A percentile compares a stretch with the other conserved stretches of the same genome.
Evolutionary conservation across 2,888 invertebrate species (phyloP).

Genomic region (Amphipyra berbera): DNA sequence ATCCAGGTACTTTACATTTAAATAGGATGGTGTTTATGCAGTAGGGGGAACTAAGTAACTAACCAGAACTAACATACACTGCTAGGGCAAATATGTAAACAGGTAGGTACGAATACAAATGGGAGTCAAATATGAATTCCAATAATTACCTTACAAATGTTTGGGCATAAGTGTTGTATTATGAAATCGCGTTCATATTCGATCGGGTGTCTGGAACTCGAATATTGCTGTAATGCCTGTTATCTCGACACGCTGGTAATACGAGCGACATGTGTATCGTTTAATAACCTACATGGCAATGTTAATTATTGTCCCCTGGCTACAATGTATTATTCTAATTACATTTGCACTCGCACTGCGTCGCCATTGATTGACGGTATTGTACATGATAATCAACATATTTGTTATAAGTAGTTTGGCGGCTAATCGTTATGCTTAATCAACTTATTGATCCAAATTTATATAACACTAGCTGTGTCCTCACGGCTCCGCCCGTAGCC

Average conservation of each 20-base stretch:
- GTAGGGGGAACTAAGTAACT: background rate
- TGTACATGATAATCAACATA: too few species aligned
- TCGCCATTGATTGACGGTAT: background rate
- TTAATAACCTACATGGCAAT: background rate
- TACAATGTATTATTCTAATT: constrained; percentile 8
- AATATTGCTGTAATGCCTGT: constrained; percentile 15
- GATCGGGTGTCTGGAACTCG: constrained; percentile 13
- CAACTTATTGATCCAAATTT: too few species aligned
- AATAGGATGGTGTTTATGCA: background rate
- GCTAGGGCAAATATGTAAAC: constrained; percentile 6
- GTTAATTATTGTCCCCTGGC: constrained; percentile 12
- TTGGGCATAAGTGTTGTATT: constrained; percentile 5
- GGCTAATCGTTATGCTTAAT: too few species aligned
- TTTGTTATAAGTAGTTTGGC: too few species aligned
- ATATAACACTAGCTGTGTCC: too few species aligned
- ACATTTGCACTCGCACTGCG: background rate
- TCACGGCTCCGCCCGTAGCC: too few species aligned
- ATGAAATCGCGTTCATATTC: constrained; percentile 8
- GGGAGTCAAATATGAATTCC: constrained; percentile 17
- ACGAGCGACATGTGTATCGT: constrained; percentile 12
- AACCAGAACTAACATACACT: background rate
- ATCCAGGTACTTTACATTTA: too few species aligned
- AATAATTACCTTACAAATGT: constrained; percentile 24
- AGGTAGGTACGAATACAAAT: background rate
- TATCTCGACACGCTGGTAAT: constrained; percentile 35